A percentile compares a stretch with the other conserved stretches of the same genome.
phyloP scores from a whole-genome alignment of 1,140 invertebrate genomes.

The Zaprionus gabonicus region DNA sequence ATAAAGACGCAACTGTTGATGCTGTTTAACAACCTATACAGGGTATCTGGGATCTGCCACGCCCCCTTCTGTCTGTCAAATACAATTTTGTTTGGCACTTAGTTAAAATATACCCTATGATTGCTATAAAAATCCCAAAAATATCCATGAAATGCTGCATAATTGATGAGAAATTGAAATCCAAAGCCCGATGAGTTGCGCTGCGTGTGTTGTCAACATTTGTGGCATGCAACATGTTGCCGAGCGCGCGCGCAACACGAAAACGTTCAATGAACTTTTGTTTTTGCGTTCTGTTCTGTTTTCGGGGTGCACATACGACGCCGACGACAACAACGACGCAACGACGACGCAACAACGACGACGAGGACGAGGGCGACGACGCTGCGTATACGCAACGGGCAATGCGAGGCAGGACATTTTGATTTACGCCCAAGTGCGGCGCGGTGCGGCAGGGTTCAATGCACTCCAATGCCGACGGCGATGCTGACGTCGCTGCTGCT shows the following conservation, averaged over 20 bases:
- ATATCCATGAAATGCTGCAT: background rate
- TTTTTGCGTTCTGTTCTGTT: background rate
- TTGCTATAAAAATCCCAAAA: too few species aligned
- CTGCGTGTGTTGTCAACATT: conserved; percentile 1
- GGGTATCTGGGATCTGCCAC: too few species aligned
- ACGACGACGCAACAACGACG: too few species aligned
- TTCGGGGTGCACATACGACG: background rate
- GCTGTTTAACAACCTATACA: too few species aligned
- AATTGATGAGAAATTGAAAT: background rate
- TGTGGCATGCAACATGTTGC: conserved; percentile 32
- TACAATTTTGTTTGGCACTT: too few species aligned
- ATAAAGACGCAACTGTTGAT: too few species aligned
- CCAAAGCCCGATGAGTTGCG: background rate
- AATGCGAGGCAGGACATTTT: conserved; percentile 56
- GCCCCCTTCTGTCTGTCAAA: too few species aligned
- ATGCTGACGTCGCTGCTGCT: conserved; percentile 6
- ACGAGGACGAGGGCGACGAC: conserved; percentile 4
- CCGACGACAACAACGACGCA: too few species aligned
- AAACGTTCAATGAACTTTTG: conserved; percentile 66
- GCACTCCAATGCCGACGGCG: conserved; percentile 42
- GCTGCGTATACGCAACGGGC: conserved; percentile 70
- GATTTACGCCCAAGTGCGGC: conserved; percentile 65
- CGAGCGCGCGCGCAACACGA: conserved; percentile 1
- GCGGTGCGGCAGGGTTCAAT: conserved; percentile 61
- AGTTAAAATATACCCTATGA: too few species aligned